Percentiles rank a stretch among this genome's conserved stretches.
Conservation (phyloP, 2,888 invertebrate genomes). For the Lottia scabra region DNA sequence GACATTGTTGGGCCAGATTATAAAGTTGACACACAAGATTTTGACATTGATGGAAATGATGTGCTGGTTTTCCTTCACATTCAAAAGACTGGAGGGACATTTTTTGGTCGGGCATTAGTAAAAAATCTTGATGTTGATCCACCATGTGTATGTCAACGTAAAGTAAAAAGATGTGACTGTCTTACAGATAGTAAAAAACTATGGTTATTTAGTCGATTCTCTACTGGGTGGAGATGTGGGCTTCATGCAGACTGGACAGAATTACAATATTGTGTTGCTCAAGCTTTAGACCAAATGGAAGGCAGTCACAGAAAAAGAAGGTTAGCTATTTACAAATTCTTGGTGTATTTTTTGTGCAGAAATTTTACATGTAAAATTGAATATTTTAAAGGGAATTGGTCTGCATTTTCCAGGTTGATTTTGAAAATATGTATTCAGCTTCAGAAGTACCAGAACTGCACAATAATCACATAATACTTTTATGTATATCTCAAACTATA, state of each 20-base stretch:
- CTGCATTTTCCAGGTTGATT: too few relatives aligned
- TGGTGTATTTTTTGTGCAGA: too few relatives aligned
- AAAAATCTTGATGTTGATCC: constrained; percentile 92
- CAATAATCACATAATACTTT: too few relatives aligned
- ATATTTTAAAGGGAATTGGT: too few relatives aligned
- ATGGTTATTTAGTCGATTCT: constrained; percentile 83
- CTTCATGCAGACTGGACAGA: constrained; percentile 99
- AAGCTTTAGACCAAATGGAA: constrained; percentile 91
- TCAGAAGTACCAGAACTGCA: too few relatives aligned
- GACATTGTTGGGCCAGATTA: too few relatives aligned
- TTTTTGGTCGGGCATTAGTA: constrained; percentile 96
- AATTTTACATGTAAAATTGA: too few relatives aligned
- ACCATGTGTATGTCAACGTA: constrained; percentile 92
- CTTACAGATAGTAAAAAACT: constrained; percentile 45
- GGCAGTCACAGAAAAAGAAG: constrained; percentile 81
- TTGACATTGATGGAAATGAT: constrained; percentile 80
- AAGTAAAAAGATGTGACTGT: constrained; percentile 80
- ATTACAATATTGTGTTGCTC: constrained; percentile 76
- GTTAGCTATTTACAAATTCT: constrained; percentile 62
- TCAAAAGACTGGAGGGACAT: constrained; percentile 98
- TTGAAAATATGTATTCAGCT: too few relatives aligned
- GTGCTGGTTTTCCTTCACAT: constrained; percentile 98
- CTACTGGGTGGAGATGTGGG: constrained; percentile 79
- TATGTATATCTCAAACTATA: too few relatives aligned
- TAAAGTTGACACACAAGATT: constrained; percentile 23